Base-by-base conservation (phyloP, 2,113 vertebrate genomes). In the Lagopus muta region DNA sequence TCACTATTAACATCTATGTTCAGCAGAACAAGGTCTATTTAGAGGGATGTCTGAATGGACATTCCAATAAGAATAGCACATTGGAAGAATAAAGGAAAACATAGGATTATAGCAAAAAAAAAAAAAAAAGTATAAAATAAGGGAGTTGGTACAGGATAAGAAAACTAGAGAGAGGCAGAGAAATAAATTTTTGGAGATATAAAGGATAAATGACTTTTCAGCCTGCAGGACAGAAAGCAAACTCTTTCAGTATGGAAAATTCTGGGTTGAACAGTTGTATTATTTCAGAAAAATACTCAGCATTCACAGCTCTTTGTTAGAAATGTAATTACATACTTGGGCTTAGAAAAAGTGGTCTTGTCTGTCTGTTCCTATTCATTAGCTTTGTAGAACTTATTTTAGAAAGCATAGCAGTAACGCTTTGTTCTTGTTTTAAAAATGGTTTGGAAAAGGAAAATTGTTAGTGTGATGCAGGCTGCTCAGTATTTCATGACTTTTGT, bases 381-480 rank as follows among this genome's bases (percentile, higher is more conserved):
- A 48, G 6, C 12, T 87, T 86, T 58, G 18, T 45, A 79, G 57
- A 86, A 89, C 42, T 90, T 78, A 43, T 15, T 34, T 14, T 58
- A 64, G 24, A 54, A 88, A 87, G 7, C 66, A 19, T 50, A 82
- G 5, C 7, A 65, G 45, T 45, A 57, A 13, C 70, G 19, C 10
- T 85, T 82, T 82, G 42, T 64, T 72, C 34, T 73, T 73, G 24
- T 79, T 91, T 73, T 84, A 55, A 85, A 92, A 87, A 77, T 64
- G 30, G 16, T 79, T 77, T 58, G 14, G 52, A 48, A 82, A 70
- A 85, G 22, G 50, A 76, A 75, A 70, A 79, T 82, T 40, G 54
- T 47, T 66, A 55, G 17, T 40, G 7, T 1, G 6, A 85, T 43
- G 30, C 19, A 55, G 17, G 12, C 38, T 64, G 55, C 47, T 30